Percentiles rank a stretch among this genome's conserved stretches.
Evolutionary conservation across 2,797 vertebrate genomes (phyloP).

Genomic region (Crocodylus rhombifer): DNA sequence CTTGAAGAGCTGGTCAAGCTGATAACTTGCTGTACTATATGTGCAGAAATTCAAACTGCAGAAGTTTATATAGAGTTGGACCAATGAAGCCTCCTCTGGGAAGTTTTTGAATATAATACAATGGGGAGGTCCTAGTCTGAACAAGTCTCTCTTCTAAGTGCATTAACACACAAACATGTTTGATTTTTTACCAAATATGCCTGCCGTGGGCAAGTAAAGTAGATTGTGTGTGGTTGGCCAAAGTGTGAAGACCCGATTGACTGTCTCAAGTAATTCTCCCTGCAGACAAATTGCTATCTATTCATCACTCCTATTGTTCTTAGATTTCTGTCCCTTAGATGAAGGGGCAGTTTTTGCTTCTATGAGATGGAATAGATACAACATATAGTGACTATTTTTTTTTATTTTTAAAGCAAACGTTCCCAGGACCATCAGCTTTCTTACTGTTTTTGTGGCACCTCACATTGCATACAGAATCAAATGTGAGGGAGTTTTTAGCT

Average conservation of each 20-base stretch:
- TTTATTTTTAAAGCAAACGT: neutral
- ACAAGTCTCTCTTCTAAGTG: neutral
- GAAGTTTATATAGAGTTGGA: neutral
- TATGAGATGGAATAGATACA: neutral
- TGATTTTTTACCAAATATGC: neutral
- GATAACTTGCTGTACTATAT: neutral
- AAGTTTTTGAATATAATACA: neutral
- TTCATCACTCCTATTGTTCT: neutral
- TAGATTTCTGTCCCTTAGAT: neutral
- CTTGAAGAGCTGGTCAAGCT: neutral
- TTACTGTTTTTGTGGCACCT: neutral
- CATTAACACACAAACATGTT: too few relatives aligned
- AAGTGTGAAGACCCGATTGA: neutral
- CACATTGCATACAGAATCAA: neutral
- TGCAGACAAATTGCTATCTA: neutral
- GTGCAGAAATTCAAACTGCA: neutral
- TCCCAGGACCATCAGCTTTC: neutral
- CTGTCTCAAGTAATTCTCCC: neutral
- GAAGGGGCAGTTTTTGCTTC: neutral
- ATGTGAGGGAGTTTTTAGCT: neutral
- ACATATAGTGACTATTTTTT: neutral
- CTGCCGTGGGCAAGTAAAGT: neutral
- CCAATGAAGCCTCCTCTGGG: neutral
- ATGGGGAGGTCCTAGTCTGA: neutral
- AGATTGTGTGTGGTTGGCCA: neutral